Base-by-base conservation (phyloP, 1,140 invertebrate species). In the Polyergus mexicanus region DNA sequence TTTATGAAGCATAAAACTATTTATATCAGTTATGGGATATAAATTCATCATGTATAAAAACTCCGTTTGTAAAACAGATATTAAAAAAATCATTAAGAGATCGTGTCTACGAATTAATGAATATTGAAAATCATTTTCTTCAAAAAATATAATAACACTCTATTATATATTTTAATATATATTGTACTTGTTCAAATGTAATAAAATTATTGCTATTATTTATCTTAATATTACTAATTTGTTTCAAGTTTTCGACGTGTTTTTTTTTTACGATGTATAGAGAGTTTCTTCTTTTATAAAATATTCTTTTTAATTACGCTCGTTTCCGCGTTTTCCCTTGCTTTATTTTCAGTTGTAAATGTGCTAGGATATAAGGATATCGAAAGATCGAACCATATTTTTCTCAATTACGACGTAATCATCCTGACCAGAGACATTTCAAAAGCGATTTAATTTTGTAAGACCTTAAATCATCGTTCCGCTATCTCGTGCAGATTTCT, bases 381-480 rank as follows among this genome's bases (percentile, higher is more conserved):
- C 25, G 28, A 71, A 72, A 6, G 35, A 41, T 71, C 25, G 35
- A 41, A 81, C n/a, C 2, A 25, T 44, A 60, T 44, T 81, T 56
- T 22, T n/a, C 6, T 71, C n/a, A 51, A 44, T 32, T 58, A 25
- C 7, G 35, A 58, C 10, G 8, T n/a, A 41, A 56, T 69, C 22
- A 28, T 63, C 25, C 16, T n/a, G 22, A 71, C 7, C 63, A 32
- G 25, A 8, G 25, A 38, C 47, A 22, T 80, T 16, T 72, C 38
- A 54, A 81, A 58, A 32, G 47, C 28, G 8, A 68, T 60, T 81
- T 81, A 81, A 81, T 72, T 51, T 44, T 7, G 51, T 22, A 81
- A 60, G 16, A 41, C 10, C 25, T 60, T 72, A 60, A 62, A 72
- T 25, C 54, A 54, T 11, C 25, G 25, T 44, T 2, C 62, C 19